These are phyloP conservation scores for Pontoporia blainvillei DNA, from an alignment of 2,113 vertebrate genomes.

Conservation along the genomic window DNA sequence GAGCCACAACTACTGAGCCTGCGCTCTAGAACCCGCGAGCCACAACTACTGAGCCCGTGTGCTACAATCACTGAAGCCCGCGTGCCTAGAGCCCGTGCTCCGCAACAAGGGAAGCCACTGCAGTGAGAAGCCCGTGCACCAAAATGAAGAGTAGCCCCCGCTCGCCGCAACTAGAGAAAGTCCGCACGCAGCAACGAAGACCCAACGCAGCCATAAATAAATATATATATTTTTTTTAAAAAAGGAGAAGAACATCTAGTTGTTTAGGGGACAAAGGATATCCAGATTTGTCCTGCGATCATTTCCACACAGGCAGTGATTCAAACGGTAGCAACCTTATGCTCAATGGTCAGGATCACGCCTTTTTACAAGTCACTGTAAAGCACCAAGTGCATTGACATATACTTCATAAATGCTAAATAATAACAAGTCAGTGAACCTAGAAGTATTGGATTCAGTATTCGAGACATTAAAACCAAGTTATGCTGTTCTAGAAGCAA, in stretches of 20 bases:
- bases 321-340: slow-evolving; percentile 32
- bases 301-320: slow-evolving; percentile 17
- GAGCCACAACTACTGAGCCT: too few species aligned
- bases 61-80: too few species aligned
- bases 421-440: slow-evolving; percentile 75
- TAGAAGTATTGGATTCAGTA: slow-evolving; percentile 66
- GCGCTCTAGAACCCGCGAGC: too few species aligned
- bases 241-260: neutral
- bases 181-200: accelerated
- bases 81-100: accelerated
- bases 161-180: too few species aligned
- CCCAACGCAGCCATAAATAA: too few species aligned
- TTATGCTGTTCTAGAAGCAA: slow-evolving; percentile 61
- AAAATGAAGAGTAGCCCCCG: too few species aligned
- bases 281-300: neutral
- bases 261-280: neutral
- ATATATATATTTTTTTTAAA: too few species aligned
- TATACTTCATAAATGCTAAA: slow-evolving; percentile 74
- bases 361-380: slow-evolving; percentile 72
- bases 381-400: slow-evolving; percentile 59
- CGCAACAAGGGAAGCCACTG: too few species aligned
- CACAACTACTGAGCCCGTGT: too few species aligned
- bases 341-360: slow-evolving; percentile 35
- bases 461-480: slow-evolving; percentile 63
- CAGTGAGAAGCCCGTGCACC: accelerated